These are phyloP conservation scores for Bostrychus sinensis DNA, from an alignment of 2,113 vertebrate genomes.

Conservation along the genomic window DNA sequence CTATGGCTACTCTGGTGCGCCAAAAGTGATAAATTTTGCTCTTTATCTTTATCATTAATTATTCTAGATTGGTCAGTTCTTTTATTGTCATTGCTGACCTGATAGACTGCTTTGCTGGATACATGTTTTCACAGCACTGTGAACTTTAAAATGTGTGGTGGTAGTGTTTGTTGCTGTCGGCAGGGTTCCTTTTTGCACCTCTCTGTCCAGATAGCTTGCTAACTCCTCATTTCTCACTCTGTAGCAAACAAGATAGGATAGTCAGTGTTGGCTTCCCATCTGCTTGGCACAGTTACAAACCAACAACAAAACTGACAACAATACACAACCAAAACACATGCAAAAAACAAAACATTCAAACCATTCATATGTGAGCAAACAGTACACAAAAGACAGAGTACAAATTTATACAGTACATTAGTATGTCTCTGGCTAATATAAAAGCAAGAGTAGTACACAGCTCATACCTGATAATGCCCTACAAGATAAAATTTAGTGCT, in stretches of 20 bases:
- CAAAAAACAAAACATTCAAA: slow-evolving; percentile 11
- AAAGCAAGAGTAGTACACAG: too few species aligned
- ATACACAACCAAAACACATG: slow-evolving; percentile 47
- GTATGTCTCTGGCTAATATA: too few species aligned
- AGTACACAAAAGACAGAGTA: background rate
- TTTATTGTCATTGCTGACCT: slow-evolving; percentile 1
- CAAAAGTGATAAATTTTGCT: slow-evolving; percentile 17
- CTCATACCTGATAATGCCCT: too few species aligned
- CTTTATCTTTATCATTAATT: slow-evolving; percentile 31
- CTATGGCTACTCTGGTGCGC: background rate
- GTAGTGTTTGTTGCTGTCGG: slow-evolving; percentile 44
- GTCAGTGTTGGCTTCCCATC: slow-evolving; percentile 47
- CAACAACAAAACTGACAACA: slow-evolving; percentile 45
- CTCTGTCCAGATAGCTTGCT: slow-evolving; percentile 61
- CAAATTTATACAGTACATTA: slow-evolving; percentile 6
- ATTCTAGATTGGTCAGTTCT: slow-evolving; percentile 25
- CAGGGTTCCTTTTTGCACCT: slow-evolving; percentile 67
- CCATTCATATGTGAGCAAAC: too few species aligned
- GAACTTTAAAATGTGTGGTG: slow-evolving; percentile 49
- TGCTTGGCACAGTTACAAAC: slow-evolving; percentile 55
- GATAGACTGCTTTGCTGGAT: slow-evolving; percentile 23
- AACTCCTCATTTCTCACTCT: slow-evolving; percentile 70
- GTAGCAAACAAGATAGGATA: slow-evolving; percentile 64
- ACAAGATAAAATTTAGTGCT: too few species aligned
- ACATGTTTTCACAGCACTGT: slow-evolving; percentile 14